These are phyloP conservation scores for Aphodius sticticus DNA, from an alignment of 2,888 invertebrate species.

Conservation along the genomic window DNA sequence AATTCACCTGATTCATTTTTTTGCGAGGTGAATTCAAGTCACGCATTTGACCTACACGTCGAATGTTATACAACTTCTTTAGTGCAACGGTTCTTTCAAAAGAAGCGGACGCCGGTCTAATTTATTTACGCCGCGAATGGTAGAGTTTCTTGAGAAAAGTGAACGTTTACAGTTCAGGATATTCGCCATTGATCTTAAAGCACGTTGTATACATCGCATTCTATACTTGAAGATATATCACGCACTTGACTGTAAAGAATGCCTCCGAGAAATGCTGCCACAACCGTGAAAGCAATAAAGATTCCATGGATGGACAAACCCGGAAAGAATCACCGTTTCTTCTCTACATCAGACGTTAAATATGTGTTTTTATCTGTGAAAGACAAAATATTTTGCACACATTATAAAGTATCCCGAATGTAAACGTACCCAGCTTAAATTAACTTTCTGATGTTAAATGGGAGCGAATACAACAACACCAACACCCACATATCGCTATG, in stretches of 20 bases:
- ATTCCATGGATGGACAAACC: neutral
- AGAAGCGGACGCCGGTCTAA: constrained; percentile 9
- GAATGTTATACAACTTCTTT: constrained; percentile 22
- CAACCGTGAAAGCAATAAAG: neutral
- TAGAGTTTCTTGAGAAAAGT: constrained; percentile 21
- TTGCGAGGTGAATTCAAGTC: neutral
- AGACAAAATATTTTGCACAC: no score
- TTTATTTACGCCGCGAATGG: constrained; percentile 17
- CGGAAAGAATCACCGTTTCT: neutral
- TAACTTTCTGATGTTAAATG: no score
- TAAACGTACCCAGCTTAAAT: no score
- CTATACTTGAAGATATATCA: neutral
- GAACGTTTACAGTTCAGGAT: constrained; percentile 21
- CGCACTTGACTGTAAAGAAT: neutral
- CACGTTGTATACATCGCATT: neutral
- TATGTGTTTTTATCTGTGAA: neutral
- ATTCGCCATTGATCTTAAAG: neutral
- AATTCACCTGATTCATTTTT: neutral
- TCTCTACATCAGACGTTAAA: neutral
- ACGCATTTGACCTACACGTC: constrained; percentile 20
- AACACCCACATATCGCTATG: no score
- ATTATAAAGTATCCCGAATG: no score
- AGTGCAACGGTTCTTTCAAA: constrained; percentile 20
- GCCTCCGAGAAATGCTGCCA: neutral
- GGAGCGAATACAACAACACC: no score